phyloP scores from a whole-genome alignment of 2,888 invertebrate species.

The Drosophila kambysellisi region DNA sequence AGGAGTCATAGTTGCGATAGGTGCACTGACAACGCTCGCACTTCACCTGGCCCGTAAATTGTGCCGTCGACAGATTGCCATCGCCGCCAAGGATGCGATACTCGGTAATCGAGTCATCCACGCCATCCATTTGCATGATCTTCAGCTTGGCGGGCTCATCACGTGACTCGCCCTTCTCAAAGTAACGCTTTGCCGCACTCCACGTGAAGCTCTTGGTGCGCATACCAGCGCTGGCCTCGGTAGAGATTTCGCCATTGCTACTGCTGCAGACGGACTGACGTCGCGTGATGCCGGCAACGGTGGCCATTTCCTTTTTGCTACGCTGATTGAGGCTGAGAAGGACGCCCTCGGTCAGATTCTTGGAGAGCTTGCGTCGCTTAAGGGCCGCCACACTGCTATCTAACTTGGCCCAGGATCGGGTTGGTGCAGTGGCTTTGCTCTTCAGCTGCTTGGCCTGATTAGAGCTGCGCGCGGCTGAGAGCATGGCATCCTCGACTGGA shows the following conservation, averaged over 20 bases:
- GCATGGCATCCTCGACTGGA: constrained; percentile 83
- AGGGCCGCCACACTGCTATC: constrained; percentile 85
- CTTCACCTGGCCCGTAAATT: constrained; percentile 88
- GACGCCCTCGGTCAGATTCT: constrained; percentile 85
- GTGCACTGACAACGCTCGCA: constrained; percentile 95
- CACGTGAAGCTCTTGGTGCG: constrained; percentile 81
- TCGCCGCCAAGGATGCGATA: constrained; percentile 83
- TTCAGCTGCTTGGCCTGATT: constrained; percentile 66
- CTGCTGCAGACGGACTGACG: constrained; percentile 81
- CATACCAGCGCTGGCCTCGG: constrained; percentile 58
- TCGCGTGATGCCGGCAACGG: constrained; percentile 65
- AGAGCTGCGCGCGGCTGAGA: constrained; percentile 78
- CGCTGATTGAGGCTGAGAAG: constrained; percentile 77
- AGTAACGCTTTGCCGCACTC: constrained; percentile 83
- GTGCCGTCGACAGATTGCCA: constrained; percentile 81
- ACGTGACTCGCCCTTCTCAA: constrained; percentile 62
- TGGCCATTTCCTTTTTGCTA: constrained; percentile 68
- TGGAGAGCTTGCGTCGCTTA: constrained; percentile 89
- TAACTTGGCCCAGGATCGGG: constrained; percentile 71
- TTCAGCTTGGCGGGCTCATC: constrained; percentile 80
- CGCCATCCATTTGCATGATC: constrained; percentile 90
- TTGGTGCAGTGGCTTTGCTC: constrained; percentile 59
- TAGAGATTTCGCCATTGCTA: constrained; percentile 82
- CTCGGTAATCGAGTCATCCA: constrained; percentile 88
- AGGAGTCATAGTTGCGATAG: constrained; percentile 93